phyloP scores from a whole-genome alignment of 2,888 invertebrate species.

The Mimas tiliae region DNA sequence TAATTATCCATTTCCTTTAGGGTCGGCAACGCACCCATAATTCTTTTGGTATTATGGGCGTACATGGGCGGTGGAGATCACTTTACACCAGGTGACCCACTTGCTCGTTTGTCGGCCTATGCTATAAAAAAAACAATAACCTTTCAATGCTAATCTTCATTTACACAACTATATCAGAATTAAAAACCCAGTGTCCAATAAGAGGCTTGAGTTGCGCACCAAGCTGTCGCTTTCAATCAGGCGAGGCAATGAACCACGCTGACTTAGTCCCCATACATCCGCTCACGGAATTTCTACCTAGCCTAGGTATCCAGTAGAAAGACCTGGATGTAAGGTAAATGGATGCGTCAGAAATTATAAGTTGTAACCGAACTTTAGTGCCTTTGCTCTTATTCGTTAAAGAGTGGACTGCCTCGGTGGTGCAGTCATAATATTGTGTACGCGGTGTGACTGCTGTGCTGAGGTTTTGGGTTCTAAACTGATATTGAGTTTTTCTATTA shows the following conservation, averaged over 20 bases:
- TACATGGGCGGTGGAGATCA: too few species aligned
- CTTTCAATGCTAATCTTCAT: not conserved
- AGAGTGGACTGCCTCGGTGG: not conserved
- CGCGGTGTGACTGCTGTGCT: not conserved
- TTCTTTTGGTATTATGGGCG: too few species aligned
- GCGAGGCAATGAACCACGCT: conserved; percentile 12
- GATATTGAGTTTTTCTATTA: too few species aligned
- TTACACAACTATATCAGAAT: not conserved
- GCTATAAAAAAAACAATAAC: too few species aligned
- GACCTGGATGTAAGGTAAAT: not conserved
- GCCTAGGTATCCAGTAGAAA: not conserved
- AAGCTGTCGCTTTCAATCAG: conserved; percentile 17
- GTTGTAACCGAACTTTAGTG: too few species aligned
- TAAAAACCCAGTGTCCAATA: not conserved
- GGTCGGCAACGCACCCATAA: too few species aligned
- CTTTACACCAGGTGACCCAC: too few species aligned
- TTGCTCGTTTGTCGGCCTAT: too few species aligned
- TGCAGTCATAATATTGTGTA: not conserved
- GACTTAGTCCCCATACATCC: conserved; percentile 16
- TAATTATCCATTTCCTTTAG: too few species aligned
- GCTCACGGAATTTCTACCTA: conserved; percentile 21
- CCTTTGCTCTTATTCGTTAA: too few species aligned
- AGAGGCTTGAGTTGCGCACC: not conserved
- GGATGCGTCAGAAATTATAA: not conserved
- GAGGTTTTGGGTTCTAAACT: not conserved